A percentile compares a stretch with the other conserved stretches of the same genome.
These are phyloP conservation scores for Ephialtes manifestator DNA, from an alignment of 2,888 invertebrate genomes.

Conservation along the genomic window DNA sequence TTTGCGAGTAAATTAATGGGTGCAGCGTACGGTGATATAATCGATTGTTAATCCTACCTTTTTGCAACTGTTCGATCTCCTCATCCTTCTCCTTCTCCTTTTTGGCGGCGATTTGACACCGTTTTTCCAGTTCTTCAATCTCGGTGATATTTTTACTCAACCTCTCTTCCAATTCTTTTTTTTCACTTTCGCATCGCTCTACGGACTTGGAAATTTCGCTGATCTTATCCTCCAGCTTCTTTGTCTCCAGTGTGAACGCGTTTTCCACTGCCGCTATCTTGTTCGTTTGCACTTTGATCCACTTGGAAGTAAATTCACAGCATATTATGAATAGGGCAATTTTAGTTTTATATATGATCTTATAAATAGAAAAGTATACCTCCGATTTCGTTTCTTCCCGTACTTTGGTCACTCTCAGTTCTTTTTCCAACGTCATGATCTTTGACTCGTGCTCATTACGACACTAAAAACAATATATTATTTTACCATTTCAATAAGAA, in stretches of 20 bases:
- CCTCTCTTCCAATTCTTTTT: constrained; percentile 54
- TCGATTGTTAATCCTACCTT: constrained; percentile 71
- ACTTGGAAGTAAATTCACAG: constrained; percentile 21
- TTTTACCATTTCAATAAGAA: constrained; percentile 43
- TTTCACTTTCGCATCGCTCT: constrained; percentile 52
- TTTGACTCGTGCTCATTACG: constrained; percentile 45
- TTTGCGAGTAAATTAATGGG: too few species aligned
- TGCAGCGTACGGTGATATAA: too few species aligned
- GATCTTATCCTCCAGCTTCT: constrained; percentile 53
- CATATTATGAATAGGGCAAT: neutral
- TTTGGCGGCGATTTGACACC: constrained; percentile 60
- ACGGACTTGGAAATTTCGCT: constrained; percentile 38
- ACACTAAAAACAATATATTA: constrained; percentile 47
- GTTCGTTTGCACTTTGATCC: constrained; percentile 52
- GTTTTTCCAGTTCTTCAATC: constrained; percentile 60
- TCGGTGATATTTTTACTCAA: constrained; percentile 55
- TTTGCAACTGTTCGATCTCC: constrained; percentile 80
- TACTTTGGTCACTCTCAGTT: constrained; percentile 37
- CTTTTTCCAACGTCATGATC: constrained; percentile 42
- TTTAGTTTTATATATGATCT: neutral
- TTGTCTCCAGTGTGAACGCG: neutral
- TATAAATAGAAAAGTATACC: constrained; percentile 29
- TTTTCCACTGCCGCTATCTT: constrained; percentile 36
- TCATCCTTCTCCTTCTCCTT: constrained; percentile 79
- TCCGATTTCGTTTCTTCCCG: constrained; percentile 37